Evolutionary conservation across 2,113 vertebrate genomes (phyloP), one percentile per base, ranked within the genome.

Genomic region (Heterotis niloticus): DNA sequence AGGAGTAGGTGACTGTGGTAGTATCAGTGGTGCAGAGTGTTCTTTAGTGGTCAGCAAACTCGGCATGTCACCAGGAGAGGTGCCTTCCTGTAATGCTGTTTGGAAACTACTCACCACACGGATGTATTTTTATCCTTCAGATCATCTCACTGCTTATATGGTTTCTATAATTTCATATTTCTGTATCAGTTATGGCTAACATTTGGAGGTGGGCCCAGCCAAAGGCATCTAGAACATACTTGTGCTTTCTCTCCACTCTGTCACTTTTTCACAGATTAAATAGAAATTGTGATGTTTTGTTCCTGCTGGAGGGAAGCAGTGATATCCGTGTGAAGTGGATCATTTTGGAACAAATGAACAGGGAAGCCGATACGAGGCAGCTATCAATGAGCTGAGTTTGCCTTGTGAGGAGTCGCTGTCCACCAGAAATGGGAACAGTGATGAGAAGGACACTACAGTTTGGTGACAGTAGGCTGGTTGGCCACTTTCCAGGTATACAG

Each of bases 81-180:
- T 16, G 20, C 68, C 79, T 78, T 28, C 79, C 82, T 56, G 64
- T 28, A 75, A 34, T 5, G 23, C 11, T 54, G 20, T 54, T 24
- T 70, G 82, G 84, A 83, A 85, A 81, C 78, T 75, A 65, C 84
- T 62, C 62, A 85, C 78, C 82, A 72, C 68, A 68, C 79, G 77
- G 81, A 83, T 81, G 78, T 74, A 77, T 80, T 78, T 81, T 78
- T 57, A 79, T 82, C 83, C 73, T 76, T 81, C 77, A 81, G 73
- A 79, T 82, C 80, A 80, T 82, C 75, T 79, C 56, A 51, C 52
- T 65, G 62, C 83, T 78, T 84, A 84, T 83, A 80, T 14, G 76
- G 78, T 17, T 34, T n/a, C 65, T 74, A 77, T 79, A 79, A 68
- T 83, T 78, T 79, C 80, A 83, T 73, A 80, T 69, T n/a, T n/a